Base-by-base conservation (phyloP, 1,140 invertebrate genomes). In the Brachionus plicatilis region DNA sequence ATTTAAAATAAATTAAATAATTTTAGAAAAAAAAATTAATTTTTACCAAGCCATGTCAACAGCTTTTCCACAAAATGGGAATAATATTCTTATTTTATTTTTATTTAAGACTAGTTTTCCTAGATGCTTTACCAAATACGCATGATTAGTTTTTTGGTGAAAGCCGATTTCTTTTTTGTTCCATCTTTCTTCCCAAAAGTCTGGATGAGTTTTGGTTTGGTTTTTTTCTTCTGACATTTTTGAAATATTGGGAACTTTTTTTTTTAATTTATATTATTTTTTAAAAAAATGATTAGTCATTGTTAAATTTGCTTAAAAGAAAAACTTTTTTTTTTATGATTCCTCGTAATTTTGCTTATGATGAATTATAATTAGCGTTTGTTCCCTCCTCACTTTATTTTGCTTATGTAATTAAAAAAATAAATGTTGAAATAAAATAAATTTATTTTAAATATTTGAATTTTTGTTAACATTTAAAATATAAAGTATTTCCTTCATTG, bases 171-270 rank as follows among this genome's bases (percentile, higher is more conserved):
- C 43, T n/a, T 29, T 47, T 78, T 47, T 47, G 6, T 0, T 56
- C 75, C 75, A 78, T 47, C 17, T 78, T 29, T 78, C 50, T 8
- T 78, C 12, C 75, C 75, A 78, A 56, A 78, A 78, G 11, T 29
- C 29, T 24, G 43, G 43, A 33, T 45, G 24, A 17, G 75, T 78
- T 41, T 78, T 45, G 0, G 75, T 78, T 27, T 41, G 75, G 6
- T 9, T 50, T 41, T 68, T 68, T 33, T 68, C 27, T 68, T 29
- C 33, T 3, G 27, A 33, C 66, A 68, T 68, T 24, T 66, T 66
- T 12, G 3, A 29, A 37, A 37, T 37, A 37, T 5, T 37, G 3
- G 6, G 33, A 37, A 37, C 33, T 37, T 37, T 4, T 0, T 37
- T 37, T 47, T 12, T 47, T 47, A 47, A 47, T 68, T 41, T 33